Base-by-base conservation (phyloP, 2,113 vertebrate species). In the Coturnix japonica region DNA sequence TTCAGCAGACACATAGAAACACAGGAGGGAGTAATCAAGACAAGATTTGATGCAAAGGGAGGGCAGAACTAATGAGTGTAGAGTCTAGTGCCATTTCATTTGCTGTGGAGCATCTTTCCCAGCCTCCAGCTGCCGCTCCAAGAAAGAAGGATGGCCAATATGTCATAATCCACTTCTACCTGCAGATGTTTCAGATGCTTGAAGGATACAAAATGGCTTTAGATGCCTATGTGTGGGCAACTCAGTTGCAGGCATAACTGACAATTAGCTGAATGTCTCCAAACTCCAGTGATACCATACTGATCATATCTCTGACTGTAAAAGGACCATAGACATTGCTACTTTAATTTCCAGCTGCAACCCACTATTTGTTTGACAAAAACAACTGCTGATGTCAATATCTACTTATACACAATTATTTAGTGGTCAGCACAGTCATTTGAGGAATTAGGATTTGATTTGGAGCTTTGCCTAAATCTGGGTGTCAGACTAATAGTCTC, bases 321-420 rank as follows among this genome's bases (percentile, higher is more conserved):
- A 70, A 25, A 22, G 7, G 12, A 51, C 7, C 2, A 2, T 0
- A 61, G 49, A 53, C 3, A 2, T 25, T 54, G 9, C 5, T 76
- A 61, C 18, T 70, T 82, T 35, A 81, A 61, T 70, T 21, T 93
- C 26, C 80, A 11, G 57, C 26, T 46, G 41, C 28, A 92, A 57
- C 9, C 25, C 49, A 66, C 20, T 19, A 46, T 13, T 80, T 82
- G 46, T 73, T 90, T 76, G 79, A 76, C 22, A 71, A 75, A 79
- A 49, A n/a, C 26, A 65, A 56, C 11, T 16, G 9, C 26, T 70
- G 26, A 31, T 69, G 33, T 13, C 7, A 72, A 69, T 72, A 87
- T 57, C 20, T 11, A 20, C 53, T 75, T 81, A 25, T 23, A 64
- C 7, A 12, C 51, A 43, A 51, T 51, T 71, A 51, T 9, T 72